Base-by-base conservation (phyloP, 2,888 invertebrate genomes). In the Falcaria lacertinaria region DNA sequence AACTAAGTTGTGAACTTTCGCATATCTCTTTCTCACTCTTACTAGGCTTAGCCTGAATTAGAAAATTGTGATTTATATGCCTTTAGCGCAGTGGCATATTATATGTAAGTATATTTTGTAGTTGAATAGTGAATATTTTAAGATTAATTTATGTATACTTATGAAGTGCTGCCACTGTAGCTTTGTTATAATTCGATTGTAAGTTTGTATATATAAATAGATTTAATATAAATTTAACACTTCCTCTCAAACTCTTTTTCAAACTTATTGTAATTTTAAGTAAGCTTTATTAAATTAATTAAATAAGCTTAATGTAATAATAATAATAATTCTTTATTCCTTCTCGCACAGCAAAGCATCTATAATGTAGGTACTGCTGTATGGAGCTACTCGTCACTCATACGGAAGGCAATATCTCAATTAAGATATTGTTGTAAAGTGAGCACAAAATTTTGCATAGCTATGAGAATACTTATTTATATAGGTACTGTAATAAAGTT, bases 21-120 rank as follows among this genome's bases (percentile, higher is more conserved):
- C 86, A 86, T 86, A 86, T 86, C 84, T 81, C 46, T 68, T 66
- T 75, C 66, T 74, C 69, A 67, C 65, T 70, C 62, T 67, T 64
- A 74, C 53, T 57, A 78, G 79, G 80, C 82, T 80, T 85, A 83
- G 86, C 79, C 79, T 66, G 47, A 59, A 57, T 65, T 81, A 81
- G 79, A 60, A 52, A 64, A 74, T 75, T 80, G 83, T 87, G 86
- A 87, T 83, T 78, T 83, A 83, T 77, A 85, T 83, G 87, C 86
- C 85, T 87, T 85, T 76, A 78, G 77, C 69, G 56, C 71, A 69
- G 73, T 75, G 73, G 75, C 73, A 61, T 64, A 51, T 44, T 43
- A 50, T 36, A 13, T 11, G 8, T n/a, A 35, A 17, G n/a, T 15
- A 13, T 19, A 45, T 49, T n/a, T n/a, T 8, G 50, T 62, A 62